phyloP scores from a whole-genome alignment of 1,140 invertebrate species.

The Halictus rubicundus region DNA sequence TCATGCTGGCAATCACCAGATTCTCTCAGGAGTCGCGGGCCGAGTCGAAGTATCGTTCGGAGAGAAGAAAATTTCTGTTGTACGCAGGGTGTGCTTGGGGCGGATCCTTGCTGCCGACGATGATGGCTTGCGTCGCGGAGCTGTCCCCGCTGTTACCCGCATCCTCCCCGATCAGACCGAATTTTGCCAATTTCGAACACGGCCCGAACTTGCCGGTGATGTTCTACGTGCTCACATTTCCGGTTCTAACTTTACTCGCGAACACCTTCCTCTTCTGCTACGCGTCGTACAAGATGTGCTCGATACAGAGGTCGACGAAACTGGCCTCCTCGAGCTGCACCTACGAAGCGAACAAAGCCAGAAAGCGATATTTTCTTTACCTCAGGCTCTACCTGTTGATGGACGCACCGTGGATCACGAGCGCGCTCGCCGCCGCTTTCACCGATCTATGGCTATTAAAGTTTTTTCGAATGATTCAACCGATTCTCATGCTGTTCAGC shows the following conservation, averaged over 20 bases:
- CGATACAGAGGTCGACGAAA: slow-evolving; percentile 53
- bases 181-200: slow-evolving; percentile 63
- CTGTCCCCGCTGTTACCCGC: slow-evolving; percentile 61
- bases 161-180: slow-evolving; percentile 64
- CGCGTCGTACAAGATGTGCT: slow-evolving; percentile 62
- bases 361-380: slow-evolving; percentile 63
- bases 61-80: slow-evolving; percentile 65
- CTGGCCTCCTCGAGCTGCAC: slow-evolving; percentile 45
- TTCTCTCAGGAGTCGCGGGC: slow-evolving; percentile 63
- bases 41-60: slow-evolving; percentile 42
- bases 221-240: slow-evolving; percentile 62
- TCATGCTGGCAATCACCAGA: slow-evolving; percentile 69
- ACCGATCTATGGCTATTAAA: slow-evolving; percentile 70
- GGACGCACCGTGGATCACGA: slow-evolving; percentile 70
- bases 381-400: slow-evolving; percentile 70
- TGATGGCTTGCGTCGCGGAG: slow-evolving; percentile 61
- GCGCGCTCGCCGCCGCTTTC: slow-evolving; percentile 64
- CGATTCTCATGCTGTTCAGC: slow-evolving; percentile 66
- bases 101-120: slow-evolving; percentile 52
- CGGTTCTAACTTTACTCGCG: slow-evolving; percentile 51
- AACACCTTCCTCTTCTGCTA: slow-evolving; percentile 69
- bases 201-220: slow-evolving; percentile 59
- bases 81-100: slow-evolving; percentile 62
- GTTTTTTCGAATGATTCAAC: slow-evolving; percentile 68
- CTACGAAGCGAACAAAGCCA: slow-evolving; percentile 51